Evolutionary conservation across 35 echinoderm and acorn worm genomes (phyloP).

Genomic region (Stichopus chloronotus): DNA sequence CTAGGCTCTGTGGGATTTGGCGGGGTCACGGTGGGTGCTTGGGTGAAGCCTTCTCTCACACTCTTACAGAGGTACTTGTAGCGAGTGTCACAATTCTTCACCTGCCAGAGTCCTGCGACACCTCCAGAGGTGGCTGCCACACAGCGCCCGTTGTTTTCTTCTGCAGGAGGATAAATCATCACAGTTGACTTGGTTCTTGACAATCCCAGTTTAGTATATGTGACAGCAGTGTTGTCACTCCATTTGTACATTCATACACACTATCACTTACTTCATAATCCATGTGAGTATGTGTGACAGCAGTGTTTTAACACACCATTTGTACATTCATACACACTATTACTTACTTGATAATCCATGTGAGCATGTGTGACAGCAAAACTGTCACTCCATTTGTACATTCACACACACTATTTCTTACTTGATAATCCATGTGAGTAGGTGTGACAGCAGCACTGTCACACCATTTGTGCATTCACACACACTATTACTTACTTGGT

Average conservation of each 20-base stretch:
- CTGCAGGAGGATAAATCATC: conserved; percentile 26
- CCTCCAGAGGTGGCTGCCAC: conserved; percentile 74
- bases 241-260: conserved; percentile 62
- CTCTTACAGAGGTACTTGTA: conserved; percentile 87
- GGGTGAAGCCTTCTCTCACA: conserved; percentile 70
- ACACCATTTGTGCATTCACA: conserved; percentile 65
- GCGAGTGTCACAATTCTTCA: conserved; percentile 38
- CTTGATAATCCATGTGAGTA: conserved; percentile 77
- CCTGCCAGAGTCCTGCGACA: conserved; percentile 82
- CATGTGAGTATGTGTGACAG: conserved; percentile 75
- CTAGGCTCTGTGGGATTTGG: conserved; percentile 68
- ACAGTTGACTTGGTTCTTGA: conserved; percentile 62
- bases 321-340: conserved; percentile 49
- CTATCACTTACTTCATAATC: conserved; percentile 58
- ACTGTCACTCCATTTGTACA: conserved; percentile 74
- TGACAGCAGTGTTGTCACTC: conserved; percentile 62
- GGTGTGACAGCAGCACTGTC: conserved; percentile 62
- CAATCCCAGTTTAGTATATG: conserved; percentile 80
- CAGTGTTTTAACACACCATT: conserved; percentile 59
- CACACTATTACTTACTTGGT: conserved; percentile 63
- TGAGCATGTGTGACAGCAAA: conserved; percentile 66
- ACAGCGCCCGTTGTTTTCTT: conserved; percentile 78
- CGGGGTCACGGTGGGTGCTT: conserved; percentile 48
- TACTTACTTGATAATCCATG: conserved; percentile 69
- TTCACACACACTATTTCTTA: conserved; percentile 16